A percentile compares a stretch with the other conserved stretches of the same genome.
Conservation (phyloP, 92 coral and sea anemone genomes). For the Phenganax subtilis region DNA sequence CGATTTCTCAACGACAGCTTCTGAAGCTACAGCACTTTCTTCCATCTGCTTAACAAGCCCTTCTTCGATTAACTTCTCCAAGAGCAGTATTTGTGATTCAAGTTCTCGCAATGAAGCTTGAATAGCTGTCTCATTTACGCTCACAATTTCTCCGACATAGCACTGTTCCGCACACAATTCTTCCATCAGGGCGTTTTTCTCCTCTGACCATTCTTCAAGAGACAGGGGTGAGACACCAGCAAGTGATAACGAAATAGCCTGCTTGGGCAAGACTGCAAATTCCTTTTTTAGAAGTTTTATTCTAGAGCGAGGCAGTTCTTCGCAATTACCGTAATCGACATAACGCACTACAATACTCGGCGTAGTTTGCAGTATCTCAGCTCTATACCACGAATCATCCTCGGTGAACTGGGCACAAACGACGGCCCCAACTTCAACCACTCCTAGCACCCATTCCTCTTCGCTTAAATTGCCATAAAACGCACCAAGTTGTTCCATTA, state of each 20-base stretch:
- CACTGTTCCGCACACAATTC: slow-evolving; percentile 46
- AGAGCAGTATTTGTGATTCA: neutral
- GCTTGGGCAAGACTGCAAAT: slow-evolving; percentile 61
- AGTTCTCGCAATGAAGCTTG: slow-evolving; percentile 39
- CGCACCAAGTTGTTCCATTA: slow-evolving; percentile 51
- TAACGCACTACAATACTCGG: slow-evolving; percentile 54
- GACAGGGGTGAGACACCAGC: slow-evolving; percentile 47
- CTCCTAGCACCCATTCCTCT: slow-evolving; percentile 42
- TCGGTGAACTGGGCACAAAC: slow-evolving; percentile 71
- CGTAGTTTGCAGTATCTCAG: slow-evolving; percentile 48
- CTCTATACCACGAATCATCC: slow-evolving; percentile 73
- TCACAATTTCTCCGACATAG: slow-evolving; percentile 46
- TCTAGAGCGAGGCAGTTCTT: slow-evolving; percentile 47
- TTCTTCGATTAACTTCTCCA: slow-evolving; percentile 16
- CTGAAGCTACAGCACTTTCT: neutral
- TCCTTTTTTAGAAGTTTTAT: slow-evolving; percentile 53
- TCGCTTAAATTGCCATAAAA: slow-evolving; percentile 49
- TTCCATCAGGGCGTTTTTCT: slow-evolving; percentile 37
- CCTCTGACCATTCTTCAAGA: slow-evolving; percentile 61
- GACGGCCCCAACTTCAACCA: slow-evolving; percentile 46
- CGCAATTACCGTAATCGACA: slow-evolving; percentile 74
- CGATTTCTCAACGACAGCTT: slow-evolving; percentile 10
- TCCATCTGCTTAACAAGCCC: slow-evolving; percentile 1
- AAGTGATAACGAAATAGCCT: slow-evolving; percentile 56
- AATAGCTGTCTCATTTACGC: slow-evolving; percentile 40